Base-by-base conservation (phyloP, 2,888 invertebrate genomes). In the Coecobrya sp. region DNA sequence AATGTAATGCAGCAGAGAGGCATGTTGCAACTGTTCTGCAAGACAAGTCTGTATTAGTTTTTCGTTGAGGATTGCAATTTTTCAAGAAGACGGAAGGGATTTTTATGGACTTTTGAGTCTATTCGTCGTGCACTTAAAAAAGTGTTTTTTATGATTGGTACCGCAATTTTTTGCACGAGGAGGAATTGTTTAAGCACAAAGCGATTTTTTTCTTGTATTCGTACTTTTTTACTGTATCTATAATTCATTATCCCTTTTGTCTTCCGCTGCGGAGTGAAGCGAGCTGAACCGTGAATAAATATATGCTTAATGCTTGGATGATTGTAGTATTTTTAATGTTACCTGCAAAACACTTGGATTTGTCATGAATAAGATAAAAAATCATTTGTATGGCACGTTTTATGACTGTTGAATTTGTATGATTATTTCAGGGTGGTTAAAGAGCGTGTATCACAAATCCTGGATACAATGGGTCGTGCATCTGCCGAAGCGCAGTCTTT, bases 401-500 rank as follows among this genome's bases (percentile, higher is more conserved):
- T 68, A 11, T 68, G 30, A 22, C 11, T 49, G 76, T 76, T 76
- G 0, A 5, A 73, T n/a, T n/a, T 73, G n/a, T 8, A 13, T n/a
- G 19, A 16, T 22, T 45, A 8, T 19, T 49, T 49, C 62, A 95
- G 94, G 79, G 82, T 68, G 36, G 94, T 95, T 36, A 89, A 81
- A 59, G 93, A 94, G 8, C 92, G 92, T 25, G 59, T 95, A 11
- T 59, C 94, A 0, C 93, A 93, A 88, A 94, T 95, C 81, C 52
- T 95, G 93, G 94, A 95, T 36, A 93, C 92, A 1, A 94, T 95
- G 94, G 95, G 95, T 5, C 92, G 88, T 16, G 94, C 94, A 4
- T 94, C 95, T 16, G 94, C 94, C 0, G 89, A 92, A 84, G 95
- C 95, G 19, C 95, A 95, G 65, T 84, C 89, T 45, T 93, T 95